Base-by-base conservation (phyloP, 1,140 invertebrate species). In the Streblospio benedicti region DNA sequence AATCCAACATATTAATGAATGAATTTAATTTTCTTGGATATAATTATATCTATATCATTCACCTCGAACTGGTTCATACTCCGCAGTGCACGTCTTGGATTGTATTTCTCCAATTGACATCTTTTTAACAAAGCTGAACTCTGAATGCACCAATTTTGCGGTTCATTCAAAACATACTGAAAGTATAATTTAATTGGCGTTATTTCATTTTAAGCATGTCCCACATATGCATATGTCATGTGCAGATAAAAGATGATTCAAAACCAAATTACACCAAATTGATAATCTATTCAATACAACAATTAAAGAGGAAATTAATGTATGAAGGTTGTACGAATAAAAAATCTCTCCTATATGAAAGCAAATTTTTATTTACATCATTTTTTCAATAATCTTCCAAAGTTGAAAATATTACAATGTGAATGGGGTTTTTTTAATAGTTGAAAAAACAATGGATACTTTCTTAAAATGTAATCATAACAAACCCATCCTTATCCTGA, bases 41-140 rank as follows among this genome's bases (percentile, higher is more conserved):
- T n/a, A n/a, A n/a, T n/a, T n/a, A n/a, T n/a, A n/a, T n/a, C n/a
- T n/a, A n/a, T n/a, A n/a, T n/a, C n/a, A n/a, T n/a, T n/a, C n/a
- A 79, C 77, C 68, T 81, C 88, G 62, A 88, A 81, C 78, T 97
- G 94, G 71, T 84, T 83, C 82, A 96, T 85, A 9, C 90, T 85
- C 52, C 93, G 77, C 69, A 95, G 91, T 12, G 94, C 83, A 0
- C 88, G 88, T 60, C 91, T 82, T 38, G 85, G 84, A 65, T 87
- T 85, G 38, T 81, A 80, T 0, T 82, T 82, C 77, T 97, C 91
- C 18, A 92, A 71, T 54, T 83, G 79, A 61, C 88, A 90, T 43
- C 92, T 84, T 28, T 87, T 76, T 9, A 86, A 78, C 1, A 94
- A 70, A 2, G 87, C 81, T 6, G 82, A 80, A 23, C 86, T 81